phyloP scores from a whole-genome alignment of 2,113 vertebrate species.

The Tychaedon coryphoeus region DNA sequence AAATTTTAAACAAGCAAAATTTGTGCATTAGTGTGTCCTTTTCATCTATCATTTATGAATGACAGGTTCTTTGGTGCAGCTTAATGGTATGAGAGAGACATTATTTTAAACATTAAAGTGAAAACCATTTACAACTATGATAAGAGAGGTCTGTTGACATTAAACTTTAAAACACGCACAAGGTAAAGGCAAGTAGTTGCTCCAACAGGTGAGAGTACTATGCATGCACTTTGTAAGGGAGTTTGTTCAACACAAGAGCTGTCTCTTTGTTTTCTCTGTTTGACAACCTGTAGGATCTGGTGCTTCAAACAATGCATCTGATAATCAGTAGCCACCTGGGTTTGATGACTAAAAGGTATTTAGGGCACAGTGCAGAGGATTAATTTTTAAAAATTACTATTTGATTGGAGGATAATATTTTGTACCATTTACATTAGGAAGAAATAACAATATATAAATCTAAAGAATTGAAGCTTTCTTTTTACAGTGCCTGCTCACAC shows the following conservation, averaged over 20 bases:
- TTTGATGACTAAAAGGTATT: neutral
- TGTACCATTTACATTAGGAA: neutral
- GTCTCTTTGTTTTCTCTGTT: constrained; percentile 22
- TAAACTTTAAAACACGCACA: constrained; percentile 89
- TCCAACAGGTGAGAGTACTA: constrained; percentile 60
- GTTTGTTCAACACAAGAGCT: constrained; percentile 47
- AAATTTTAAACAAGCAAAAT: constrained; percentile 89
- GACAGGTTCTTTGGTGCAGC: constrained; percentile 83
- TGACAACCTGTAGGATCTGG: constrained; percentile 3
- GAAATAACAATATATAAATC: neutral
- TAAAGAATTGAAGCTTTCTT: neutral
- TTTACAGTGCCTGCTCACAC: neutral
- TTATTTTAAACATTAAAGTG: constrained; percentile 99
- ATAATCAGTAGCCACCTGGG: neutral
- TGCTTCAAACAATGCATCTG: neutral
- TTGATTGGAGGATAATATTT: neutral
- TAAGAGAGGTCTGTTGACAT: constrained; percentile 92
- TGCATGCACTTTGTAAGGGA: neutral
- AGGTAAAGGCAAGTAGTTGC: constrained; percentile 81
- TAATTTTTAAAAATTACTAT: neutral
- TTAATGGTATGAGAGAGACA: constrained; percentile 94
- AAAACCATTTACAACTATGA: constrained; percentile 97
- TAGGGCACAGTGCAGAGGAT: neutral
- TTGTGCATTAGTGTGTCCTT: constrained; percentile 88
- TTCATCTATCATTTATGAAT: constrained; percentile 95